These are phyloP conservation scores for Spodoptera litura DNA, from an alignment of 1,140 invertebrate species.

Conservation along the genomic window DNA sequence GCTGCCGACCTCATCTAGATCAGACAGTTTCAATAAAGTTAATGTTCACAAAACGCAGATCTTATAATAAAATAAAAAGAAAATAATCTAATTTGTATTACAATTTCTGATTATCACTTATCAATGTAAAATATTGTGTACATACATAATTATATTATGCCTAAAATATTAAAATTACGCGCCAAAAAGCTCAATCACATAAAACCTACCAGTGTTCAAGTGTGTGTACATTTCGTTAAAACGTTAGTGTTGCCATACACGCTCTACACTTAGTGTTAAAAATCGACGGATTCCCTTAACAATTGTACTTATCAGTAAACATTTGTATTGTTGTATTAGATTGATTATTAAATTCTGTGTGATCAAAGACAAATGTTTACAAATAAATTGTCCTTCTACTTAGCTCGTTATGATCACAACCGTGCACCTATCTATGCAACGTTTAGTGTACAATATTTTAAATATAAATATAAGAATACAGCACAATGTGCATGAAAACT, in stretches of 20 bases:
- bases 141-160: slow-evolving; percentile 57
- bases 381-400: slow-evolving; percentile 27
- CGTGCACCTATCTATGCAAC: slow-evolving; percentile 45
- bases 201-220: slow-evolving; percentile 69
- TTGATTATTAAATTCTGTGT: not conserved
- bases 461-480: slow-evolving; percentile 44
- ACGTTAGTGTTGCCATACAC: slow-evolving; percentile 62
- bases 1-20: not conserved
- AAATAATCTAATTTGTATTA: slow-evolving; percentile 69
- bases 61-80: slow-evolving; percentile 39
- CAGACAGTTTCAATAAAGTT: slow-evolving; percentile 5
- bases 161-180: slow-evolving; percentile 61
- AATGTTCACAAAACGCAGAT: slow-evolving; percentile 34
- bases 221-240: slow-evolving; percentile 65
- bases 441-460: slow-evolving; percentile 40
- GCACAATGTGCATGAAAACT: slow-evolving; percentile 18
- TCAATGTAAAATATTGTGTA: slow-evolving; percentile 43
- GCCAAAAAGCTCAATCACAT: slow-evolving; percentile 69
- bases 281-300: slow-evolving; percentile 60
- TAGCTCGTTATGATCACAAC: slow-evolving; percentile 48
- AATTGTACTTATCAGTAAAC: slow-evolving; percentile 45
- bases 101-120: slow-evolving; percentile 53
- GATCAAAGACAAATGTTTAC: slow-evolving; percentile 40
- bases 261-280: slow-evolving; percentile 53
- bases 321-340: slow-evolving; percentile 17